These are phyloP conservation scores for Chiloscyllium plagiosum DNA, from an alignment of 2,113 vertebrate genomes.

Conservation along the genomic window DNA sequence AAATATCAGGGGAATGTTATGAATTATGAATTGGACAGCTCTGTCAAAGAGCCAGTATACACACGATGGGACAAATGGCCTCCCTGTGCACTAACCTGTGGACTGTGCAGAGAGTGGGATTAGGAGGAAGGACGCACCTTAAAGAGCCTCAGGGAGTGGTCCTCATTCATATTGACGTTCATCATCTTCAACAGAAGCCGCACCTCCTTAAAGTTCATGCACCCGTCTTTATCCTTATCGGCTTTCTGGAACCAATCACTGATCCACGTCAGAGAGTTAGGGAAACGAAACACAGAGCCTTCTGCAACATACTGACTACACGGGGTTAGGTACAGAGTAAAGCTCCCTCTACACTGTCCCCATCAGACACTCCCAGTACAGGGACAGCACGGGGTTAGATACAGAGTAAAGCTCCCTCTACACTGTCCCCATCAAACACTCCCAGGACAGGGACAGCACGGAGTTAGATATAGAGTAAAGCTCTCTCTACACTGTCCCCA, in stretches of 20 bases:
- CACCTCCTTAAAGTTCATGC: slow-evolving; percentile 85
- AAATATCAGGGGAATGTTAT: background rate
- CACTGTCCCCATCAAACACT: background rate
- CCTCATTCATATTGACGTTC: slow-evolving; percentile 87
- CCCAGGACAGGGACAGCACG: background rate
- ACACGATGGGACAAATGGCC: background rate
- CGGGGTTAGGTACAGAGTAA: background rate
- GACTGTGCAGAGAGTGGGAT: background rate
- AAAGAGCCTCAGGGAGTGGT: slow-evolving; percentile 75
- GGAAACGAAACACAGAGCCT: slow-evolving; percentile 46
- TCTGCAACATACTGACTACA: too few relatives aligned
- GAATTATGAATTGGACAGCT: background rate
- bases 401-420: slow-evolving; percentile 21
- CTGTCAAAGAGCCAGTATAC: background rate
- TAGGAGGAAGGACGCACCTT: slow-evolving; percentile 53
- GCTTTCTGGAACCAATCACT: slow-evolving; percentile 87
- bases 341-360: background rate
- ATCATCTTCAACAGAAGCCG: slow-evolving; percentile 81
- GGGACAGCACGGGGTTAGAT: background rate
- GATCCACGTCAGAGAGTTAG: slow-evolving; percentile 76
- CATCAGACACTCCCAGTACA: background rate
- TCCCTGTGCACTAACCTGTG: background rate
- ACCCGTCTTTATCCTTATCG: slow-evolving; percentile 86
- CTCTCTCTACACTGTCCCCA: slow-evolving; percentile 1
- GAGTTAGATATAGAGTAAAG: background rate